Conservation (phyloP, 2,797 vertebrate genomes). For the Urophycis tenuis region DNA sequence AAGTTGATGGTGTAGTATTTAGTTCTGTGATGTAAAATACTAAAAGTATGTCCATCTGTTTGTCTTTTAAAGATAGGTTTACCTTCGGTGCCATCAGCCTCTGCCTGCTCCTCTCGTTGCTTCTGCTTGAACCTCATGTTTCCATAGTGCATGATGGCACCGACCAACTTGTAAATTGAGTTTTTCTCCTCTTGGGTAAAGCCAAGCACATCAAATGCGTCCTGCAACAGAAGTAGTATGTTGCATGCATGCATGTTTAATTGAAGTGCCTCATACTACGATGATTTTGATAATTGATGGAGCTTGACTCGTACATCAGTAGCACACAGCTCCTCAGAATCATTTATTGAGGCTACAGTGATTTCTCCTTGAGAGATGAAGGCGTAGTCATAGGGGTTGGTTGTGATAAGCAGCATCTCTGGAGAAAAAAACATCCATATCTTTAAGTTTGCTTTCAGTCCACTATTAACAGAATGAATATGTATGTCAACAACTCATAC, state of each 20-base stretch:
- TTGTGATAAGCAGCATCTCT: constrained; percentile 82
- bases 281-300: neutral
- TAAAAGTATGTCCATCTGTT: neutral
- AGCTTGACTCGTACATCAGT: constrained; percentile 68
- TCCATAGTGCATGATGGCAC: constrained; percentile 81
- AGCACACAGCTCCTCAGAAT: constrained; percentile 76
- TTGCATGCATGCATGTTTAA: neutral
- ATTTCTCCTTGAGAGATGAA: constrained; percentile 84
- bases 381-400: constrained; percentile 80
- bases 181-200: constrained; percentile 81
- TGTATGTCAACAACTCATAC: too few relatives aligned
- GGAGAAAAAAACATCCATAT: neutral
- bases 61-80: too few relatives aligned
- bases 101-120: constrained; percentile 76
- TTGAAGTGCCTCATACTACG: neutral
- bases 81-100: constrained; percentile 74
- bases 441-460: too few relatives aligned
- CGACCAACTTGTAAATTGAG: constrained; percentile 77
- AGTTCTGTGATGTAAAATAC: too few relatives aligned
- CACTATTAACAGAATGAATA: too few relatives aligned
- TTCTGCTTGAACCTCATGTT: constrained; percentile 88
- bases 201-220: constrained; percentile 74
- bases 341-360: constrained; percentile 77
- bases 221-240: constrained; percentile 46
- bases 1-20: too few relatives aligned